Evolutionary conservation across 2,888 invertebrate species (phyloP), one percentile per base, ranked within the genome.

Genomic region (Eupithecia dodoneata): DNA sequence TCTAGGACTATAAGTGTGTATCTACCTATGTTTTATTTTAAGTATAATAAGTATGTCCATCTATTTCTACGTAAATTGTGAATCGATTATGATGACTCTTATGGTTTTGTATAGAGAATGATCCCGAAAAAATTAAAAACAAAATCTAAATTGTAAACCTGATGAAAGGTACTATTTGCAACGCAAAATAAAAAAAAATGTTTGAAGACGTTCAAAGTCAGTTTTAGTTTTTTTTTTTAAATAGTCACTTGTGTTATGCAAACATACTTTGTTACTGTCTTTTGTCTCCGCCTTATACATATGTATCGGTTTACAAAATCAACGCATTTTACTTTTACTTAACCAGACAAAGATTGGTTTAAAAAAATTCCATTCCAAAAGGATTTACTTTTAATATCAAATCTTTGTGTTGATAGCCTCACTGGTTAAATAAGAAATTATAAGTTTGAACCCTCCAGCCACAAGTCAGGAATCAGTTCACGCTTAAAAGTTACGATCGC

Each of bases 401-500:
- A 45, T 45, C 47, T 10, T 47, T 10, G 7, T 9, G 9, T 47
- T 6, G 47, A 47, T 47, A 47, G 6, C 30, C 18, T 15, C 6
- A 7, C 59, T 63, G 18, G 10, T 30, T 10, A 18, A 18, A 30
- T 30, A 63, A n/a, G 63, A 10, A 10, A 63, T 18, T 6, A 63
- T 18, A 66, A 42, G 0, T 15, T 42, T 3, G 30, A 66, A 66
- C 10, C 66, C 66, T 13, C 30, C 3, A 66, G 2, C 7, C 42
- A 42, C 66, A 66, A 66, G 42, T 42, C 10, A 66, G 41, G 41
- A 71, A 75, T 44, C 70, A 67, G 66, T 72, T 75, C 44, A 78
- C 59, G 74, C 74, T 66, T 47, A 44, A 75, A 73, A 67, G 74
- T 52, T 41, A 75, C 44, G 72, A 66, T 18, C 42, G 66, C 63